Evolutionary conservation across 2,797 vertebrate genomes (phyloP).

Genomic region (Melanogrammus aeglefinus): DNA sequence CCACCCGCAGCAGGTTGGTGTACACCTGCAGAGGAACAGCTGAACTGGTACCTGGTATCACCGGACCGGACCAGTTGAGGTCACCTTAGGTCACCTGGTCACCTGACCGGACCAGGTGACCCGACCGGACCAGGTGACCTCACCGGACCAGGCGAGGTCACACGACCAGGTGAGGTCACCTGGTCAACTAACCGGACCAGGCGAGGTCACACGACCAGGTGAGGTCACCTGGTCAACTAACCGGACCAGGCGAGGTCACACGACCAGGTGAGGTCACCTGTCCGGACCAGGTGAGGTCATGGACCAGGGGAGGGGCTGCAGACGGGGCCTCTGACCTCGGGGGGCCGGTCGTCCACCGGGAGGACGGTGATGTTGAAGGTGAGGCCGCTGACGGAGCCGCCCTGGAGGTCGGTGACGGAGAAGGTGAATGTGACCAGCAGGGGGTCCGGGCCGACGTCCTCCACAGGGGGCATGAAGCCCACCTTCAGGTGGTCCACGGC

Average conservation of each 20-base stretch:
- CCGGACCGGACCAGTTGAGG: neutral
- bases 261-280: no score
- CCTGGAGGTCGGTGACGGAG: slow-evolving; percentile 76
- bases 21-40: slow-evolving; percentile 59
- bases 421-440: slow-evolving; percentile 78
- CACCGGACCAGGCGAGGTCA: neutral
- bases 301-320: neutral
- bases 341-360: slow-evolving; percentile 74
- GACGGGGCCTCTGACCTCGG: slow-evolving; percentile 61
- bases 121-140: no score
- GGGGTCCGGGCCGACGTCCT: slow-evolving; percentile 73
- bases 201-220: no score
- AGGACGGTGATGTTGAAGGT: slow-evolving; percentile 76
- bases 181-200: no score
- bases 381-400: slow-evolving; percentile 64
- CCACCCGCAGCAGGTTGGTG: slow-evolving; percentile 71
- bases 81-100: neutral
- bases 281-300: no score
- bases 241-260: neutral
- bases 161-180: slow-evolving; percentile 10
- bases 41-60: neutral
- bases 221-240: neutral
- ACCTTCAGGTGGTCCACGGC: slow-evolving; percentile 80
- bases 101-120: no score
- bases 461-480: slow-evolving; percentile 78